phyloP scores from a whole-genome alignment of 1,140 invertebrate genomes.

The Homarus americanus region DNA sequence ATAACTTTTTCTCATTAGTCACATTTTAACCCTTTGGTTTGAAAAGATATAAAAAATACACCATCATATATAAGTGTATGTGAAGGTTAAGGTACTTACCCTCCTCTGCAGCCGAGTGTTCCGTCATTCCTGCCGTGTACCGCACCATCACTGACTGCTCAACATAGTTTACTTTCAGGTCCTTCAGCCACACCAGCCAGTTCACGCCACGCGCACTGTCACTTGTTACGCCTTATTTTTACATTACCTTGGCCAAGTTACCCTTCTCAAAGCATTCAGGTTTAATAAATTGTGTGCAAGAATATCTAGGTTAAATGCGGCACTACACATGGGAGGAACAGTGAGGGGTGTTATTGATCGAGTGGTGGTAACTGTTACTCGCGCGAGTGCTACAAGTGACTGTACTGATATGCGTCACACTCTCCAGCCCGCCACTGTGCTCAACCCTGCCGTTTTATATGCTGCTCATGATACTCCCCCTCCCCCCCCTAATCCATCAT shows the following conservation, averaged over 20 bases:
- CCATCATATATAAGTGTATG: not conserved
- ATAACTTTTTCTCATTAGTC: too few relatives aligned
- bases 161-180: not conserved
- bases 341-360: not conserved
- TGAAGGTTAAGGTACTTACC: not conserved
- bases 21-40: too few relatives aligned
- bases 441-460: too few relatives aligned
- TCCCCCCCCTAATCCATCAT: too few relatives aligned
- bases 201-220: not conserved
- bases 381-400: too few relatives aligned
- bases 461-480: too few relatives aligned
- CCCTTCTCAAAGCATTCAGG: not conserved
- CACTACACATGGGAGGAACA: not conserved
- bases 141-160: slow-evolving; percentile 24
- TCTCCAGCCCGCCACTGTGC: too few relatives aligned
- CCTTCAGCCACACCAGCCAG: not conserved
- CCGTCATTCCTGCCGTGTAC: slow-evolving; percentile 19
- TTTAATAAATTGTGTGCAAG: not conserved
- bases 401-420: too few relatives aligned
- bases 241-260: not conserved
- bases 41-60: too few relatives aligned
- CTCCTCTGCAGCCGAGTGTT: slow-evolving; percentile 28
- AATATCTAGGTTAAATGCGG: not conserved
- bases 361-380: too few relatives aligned
- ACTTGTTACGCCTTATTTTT: not conserved